phyloP scores from a whole-genome alignment of 2,888 invertebrate genomes.

The Drosophila atroscutellata region DNA sequence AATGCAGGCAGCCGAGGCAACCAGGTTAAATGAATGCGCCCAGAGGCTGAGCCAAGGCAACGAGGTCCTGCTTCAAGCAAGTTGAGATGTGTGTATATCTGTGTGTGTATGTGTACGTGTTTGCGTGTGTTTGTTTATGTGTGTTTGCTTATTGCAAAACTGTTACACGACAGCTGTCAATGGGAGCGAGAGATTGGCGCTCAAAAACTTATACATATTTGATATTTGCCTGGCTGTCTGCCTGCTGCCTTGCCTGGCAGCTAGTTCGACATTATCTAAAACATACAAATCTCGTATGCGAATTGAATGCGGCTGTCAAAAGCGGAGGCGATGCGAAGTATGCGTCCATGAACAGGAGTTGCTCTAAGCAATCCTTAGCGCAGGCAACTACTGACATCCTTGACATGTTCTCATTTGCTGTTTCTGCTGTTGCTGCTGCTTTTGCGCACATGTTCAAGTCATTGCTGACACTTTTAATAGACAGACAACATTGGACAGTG shows the following conservation, averaged over 20 bases:
- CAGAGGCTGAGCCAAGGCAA: slow-evolving; percentile 38
- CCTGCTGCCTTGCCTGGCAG: slow-evolving; percentile 3
- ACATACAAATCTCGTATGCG: slow-evolving; percentile 62
- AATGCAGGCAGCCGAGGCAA: slow-evolving; percentile 7
- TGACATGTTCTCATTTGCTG: slow-evolving; percentile 58
- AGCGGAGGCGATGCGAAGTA: slow-evolving; percentile 16
- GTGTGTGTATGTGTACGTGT: slow-evolving; percentile 5
- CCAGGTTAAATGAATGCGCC: slow-evolving; percentile 34
- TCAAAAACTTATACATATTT: slow-evolving; percentile 70
- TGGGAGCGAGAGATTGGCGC: slow-evolving; percentile 30
- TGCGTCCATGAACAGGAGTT: slow-evolving; percentile 11
- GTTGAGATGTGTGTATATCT: slow-evolving; percentile 4
- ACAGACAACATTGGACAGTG: slow-evolving; percentile 55
- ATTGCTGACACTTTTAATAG: slow-evolving; percentile 75
- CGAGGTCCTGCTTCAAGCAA: slow-evolving; percentile 24
- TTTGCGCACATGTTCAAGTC: slow-evolving; percentile 48
- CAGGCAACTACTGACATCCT: slow-evolving; percentile 55
- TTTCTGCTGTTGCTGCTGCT: slow-evolving; percentile 24
- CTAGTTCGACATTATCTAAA: slow-evolving; percentile 68
- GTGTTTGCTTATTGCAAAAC: slow-evolving; percentile 34
- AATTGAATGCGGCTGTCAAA: slow-evolving; percentile 49
- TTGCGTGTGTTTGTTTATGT: not conserved
- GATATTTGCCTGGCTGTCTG: slow-evolving; percentile 36
- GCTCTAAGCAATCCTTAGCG: slow-evolving; percentile 18
- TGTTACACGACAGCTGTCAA: slow-evolving; percentile 52